Evolutionary conservation across 2,797 vertebrate species (phyloP).

Genomic region (Neopelma chrysocephalum): DNA sequence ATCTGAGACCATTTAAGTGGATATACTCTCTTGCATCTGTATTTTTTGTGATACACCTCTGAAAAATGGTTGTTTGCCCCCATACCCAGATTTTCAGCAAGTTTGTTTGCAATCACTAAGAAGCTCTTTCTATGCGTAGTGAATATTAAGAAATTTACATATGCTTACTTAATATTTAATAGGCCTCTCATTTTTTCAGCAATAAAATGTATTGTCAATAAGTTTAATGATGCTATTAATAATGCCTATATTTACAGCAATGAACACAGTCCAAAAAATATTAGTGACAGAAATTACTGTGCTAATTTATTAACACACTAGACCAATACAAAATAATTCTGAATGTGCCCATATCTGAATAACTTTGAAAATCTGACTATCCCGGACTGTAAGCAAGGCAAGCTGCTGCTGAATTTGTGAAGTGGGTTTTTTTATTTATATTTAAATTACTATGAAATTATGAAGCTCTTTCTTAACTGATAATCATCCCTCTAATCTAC

Average conservation of each 20-base stretch:
- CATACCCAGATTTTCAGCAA: neutral
- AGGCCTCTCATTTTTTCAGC: neutral
- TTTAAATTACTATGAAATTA: slow-evolving; percentile 10
- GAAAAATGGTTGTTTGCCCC: neutral
- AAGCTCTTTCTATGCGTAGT: neutral
- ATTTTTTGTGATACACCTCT: neutral
- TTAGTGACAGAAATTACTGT: neutral
- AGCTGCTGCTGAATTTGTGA: neutral
- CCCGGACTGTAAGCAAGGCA: neutral
- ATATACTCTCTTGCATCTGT: neutral
- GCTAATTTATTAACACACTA: neutral
- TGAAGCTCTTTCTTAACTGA: slow-evolving; percentile 31
- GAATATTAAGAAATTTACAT: neutral
- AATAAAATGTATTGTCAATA: neutral
- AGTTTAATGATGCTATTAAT: neutral
- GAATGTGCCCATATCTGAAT: neutral
- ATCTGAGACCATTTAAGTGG: neutral
- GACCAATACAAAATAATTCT: neutral
- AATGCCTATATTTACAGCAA: neutral
- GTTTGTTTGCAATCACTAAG: neutral
- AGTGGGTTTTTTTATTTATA: neutral
- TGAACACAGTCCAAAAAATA: neutral
- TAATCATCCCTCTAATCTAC: slow-evolving; percentile 40
- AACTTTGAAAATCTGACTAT: neutral
- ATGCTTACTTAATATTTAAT: neutral